Evolutionary conservation across 2,888 invertebrate genomes (phyloP), one percentile per base, ranked within the genome.

Genomic region (Timandra comae): DNA sequence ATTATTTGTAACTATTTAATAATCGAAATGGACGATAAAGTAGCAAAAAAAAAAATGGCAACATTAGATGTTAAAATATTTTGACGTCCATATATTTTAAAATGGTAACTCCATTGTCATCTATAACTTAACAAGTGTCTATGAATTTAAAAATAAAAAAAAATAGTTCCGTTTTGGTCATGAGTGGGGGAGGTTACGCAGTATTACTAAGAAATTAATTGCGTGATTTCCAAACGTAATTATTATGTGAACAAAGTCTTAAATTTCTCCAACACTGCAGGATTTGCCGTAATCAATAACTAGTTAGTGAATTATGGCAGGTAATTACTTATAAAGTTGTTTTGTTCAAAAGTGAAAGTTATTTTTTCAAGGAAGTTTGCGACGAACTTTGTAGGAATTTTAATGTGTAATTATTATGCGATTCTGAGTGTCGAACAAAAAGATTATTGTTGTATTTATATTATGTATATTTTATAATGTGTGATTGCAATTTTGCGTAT

Each of bases 321-420:
- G 81, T 80, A 65, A 52, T 39, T 24, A 22, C 19, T 45, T 41
- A 27, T 39, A 45, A 38, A 32, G 29, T 29, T 8, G 43, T 41
- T 46, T 57, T 47, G 7, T 46, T 9, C n/a, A 1, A 5, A 52
- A 61, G 81, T 76, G 80, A 80, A 80, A 80, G 80, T 80, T n/a
- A n/a, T n/a, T n/a, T 59, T 38, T 26, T 11, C 7, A 24, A 40
- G 33, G 31, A 29, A 32, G 39, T 23, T 33, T 34, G 11, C n/a
- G 10, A 16, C 6, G 11, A n/a, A 3, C 4, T 3, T 6, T 30
- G 7, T 12, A 4, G 23, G 12, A 11, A 11, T 4, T 7, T 30
- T 10, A 16, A 25, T 35, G 23, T 31, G 31, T 32, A 20, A 29
- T 24, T 33, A 2, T 25, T 30, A 26, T 24, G 9, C 11, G 36